Conservation (phyloP, 2,797 vertebrate genomes). For the Enteromius argenteus region DNA sequence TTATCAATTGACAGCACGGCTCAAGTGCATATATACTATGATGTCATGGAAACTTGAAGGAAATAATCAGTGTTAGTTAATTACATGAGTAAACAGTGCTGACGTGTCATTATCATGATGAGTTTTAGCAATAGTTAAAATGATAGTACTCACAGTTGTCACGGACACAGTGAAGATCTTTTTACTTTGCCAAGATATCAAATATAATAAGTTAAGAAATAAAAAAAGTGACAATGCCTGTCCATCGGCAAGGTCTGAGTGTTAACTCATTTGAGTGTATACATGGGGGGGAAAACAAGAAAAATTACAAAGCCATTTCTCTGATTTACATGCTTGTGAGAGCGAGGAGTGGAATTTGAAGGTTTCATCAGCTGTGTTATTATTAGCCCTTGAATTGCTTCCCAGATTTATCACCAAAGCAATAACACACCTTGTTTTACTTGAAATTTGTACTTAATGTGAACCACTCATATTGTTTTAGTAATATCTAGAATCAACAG, state of each 20-base stretch:
- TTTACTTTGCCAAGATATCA: slow-evolving; percentile 61
- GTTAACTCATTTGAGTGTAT: slow-evolving; percentile 17
- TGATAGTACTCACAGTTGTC: slow-evolving; percentile 76
- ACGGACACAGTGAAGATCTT: slow-evolving; percentile 79
- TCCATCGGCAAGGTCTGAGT: slow-evolving; percentile 14
- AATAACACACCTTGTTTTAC: slow-evolving; percentile 32
- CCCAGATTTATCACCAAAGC: slow-evolving; percentile 66
- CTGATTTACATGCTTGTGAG: slow-evolving; percentile 56
- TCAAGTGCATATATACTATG: slow-evolving; percentile 67
- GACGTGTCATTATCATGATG: slow-evolving; percentile 58
- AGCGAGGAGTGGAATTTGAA: slow-evolving; percentile 52
- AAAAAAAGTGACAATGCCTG: slow-evolving; percentile 13
- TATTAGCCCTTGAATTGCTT: slow-evolving; percentile 80
- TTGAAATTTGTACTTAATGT: slow-evolving; percentile 50
- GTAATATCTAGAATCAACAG: slow-evolving; percentile 40
- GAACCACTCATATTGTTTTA: slow-evolving; percentile 49
- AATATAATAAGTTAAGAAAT: slow-evolving; percentile 51
- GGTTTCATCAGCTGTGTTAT: slow-evolving; percentile 60
- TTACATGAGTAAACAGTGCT: slow-evolving; percentile 60
- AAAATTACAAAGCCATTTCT: slow-evolving; percentile 48
- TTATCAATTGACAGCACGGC: slow-evolving; percentile 61
- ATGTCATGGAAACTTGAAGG: slow-evolving; percentile 59
- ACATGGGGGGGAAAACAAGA: slow-evolving; percentile 31
- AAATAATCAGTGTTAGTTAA: slow-evolving; percentile 58
- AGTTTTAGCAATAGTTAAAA: slow-evolving; percentile 66